Evolutionary conservation across 1,140 invertebrate genomes (phyloP), one percentile per base, ranked within the genome.

Genomic region (Drosophila obscura): DNA sequence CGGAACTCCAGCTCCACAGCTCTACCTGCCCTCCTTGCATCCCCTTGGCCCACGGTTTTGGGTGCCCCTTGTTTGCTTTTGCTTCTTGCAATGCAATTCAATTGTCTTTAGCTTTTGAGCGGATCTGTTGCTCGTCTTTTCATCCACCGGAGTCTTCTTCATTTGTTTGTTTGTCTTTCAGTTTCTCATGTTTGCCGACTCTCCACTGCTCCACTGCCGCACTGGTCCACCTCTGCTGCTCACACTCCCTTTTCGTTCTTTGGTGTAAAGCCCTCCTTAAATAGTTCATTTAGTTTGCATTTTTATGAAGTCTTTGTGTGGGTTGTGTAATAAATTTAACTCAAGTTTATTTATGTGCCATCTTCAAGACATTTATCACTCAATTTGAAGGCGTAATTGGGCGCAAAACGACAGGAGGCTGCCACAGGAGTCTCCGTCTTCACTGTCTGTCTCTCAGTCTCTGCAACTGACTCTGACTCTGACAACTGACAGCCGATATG

Each of bases 301-400:
- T 88, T 88, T 88, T 88, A 88, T 88, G 84, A 82, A 88, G 82
- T 85, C 82, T 85, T 85, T 85, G 82, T 85, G 82, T 85, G 82
- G 82, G 83, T 88, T 88, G 83, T 83, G 84, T 88, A 88, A 88
- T 88, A 88, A 88, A 88, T 88, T 88, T 89, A 84, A 88, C 83
- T 88, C 64, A 83, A 80, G 79, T 73, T 88, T 88, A 88, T 88
- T 88, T 88, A 88, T 83, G 79, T 83, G 79, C 80, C 79, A 83
- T 88, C 83, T 64, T 62, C 64, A 67, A 88, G 83, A 88, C 83
- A 88, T 88, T 88, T 88, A 88, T 88, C 83, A 88, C 83, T 88
- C 83, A 88, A 88, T 88, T 88, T 88, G 83, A 88, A 88, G 83
- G 82, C 82, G 82, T 85, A 85, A 85, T 85, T 85, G 82, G 82